Conservation (phyloP, 2,888 invertebrate species). For the Agriopis marginaria region DNA sequence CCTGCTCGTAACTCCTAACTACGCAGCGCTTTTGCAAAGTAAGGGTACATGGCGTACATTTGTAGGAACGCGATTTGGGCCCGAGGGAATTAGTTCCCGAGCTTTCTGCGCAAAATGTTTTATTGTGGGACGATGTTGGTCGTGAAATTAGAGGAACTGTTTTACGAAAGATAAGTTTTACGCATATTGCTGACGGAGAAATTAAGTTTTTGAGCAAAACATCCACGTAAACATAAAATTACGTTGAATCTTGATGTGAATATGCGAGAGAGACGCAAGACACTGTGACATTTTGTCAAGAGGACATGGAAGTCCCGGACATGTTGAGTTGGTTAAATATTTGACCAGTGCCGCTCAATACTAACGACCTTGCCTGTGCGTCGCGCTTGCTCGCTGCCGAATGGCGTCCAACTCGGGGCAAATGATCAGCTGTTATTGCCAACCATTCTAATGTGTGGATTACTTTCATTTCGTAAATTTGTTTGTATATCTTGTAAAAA, state of each 20-base stretch:
- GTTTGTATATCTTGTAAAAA: neutral
- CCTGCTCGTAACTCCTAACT: constrained; percentile 36
- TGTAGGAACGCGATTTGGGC: constrained; percentile 24
- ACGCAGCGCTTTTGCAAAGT: constrained; percentile 29
- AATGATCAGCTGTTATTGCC: constrained; percentile 68
- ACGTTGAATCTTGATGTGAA: neutral
- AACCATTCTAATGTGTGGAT: constrained; percentile 46
- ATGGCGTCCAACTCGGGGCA: constrained; percentile 60
- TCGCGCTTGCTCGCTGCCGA: constrained; percentile 64
- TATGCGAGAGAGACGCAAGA: neutral
- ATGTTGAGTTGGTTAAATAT: constrained; percentile 65
- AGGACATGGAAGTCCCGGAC: constrained; percentile 48
- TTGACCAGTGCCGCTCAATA: constrained; percentile 73
- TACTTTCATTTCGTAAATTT: neutral
- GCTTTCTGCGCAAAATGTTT: constrained; percentile 15
- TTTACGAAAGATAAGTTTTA: constrained; percentile 6
- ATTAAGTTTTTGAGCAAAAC: neutral
- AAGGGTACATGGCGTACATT: constrained; percentile 35
- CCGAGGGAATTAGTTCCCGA: constrained; percentile 20
- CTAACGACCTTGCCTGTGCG: constrained; percentile 67
- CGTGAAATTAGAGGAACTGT: constrained; percentile 8
- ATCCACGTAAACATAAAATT: neutral
- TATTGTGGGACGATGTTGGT: constrained; percentile 12
- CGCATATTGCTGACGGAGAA: neutral
- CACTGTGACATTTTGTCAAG: constrained; percentile 38